Conservation (phyloP, 2,888 invertebrate genomes). For the Chloroclystis v-ata region DNA sequence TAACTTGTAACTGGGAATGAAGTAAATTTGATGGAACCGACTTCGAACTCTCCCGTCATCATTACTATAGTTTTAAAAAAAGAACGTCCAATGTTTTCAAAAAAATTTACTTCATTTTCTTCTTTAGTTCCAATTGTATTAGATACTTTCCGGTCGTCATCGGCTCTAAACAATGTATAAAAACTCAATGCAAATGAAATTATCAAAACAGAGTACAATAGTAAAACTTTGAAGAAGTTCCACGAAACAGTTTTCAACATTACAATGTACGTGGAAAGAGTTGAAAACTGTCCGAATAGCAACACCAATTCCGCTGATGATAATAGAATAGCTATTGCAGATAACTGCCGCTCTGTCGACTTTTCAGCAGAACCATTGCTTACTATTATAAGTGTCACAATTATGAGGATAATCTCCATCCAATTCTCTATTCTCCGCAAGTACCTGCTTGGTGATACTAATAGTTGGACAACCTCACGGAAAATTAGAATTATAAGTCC, state of each 20-base stretch:
- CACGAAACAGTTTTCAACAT: slow-evolving; percentile 89
- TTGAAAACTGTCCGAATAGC: slow-evolving; percentile 87
- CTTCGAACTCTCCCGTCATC: slow-evolving; percentile 92
- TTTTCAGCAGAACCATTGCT: slow-evolving; percentile 70
- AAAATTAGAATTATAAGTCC: slow-evolving; percentile 79
- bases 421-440: slow-evolving; percentile 84
- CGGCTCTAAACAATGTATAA: slow-evolving; percentile 83
- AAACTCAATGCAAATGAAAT: slow-evolving; percentile 90
- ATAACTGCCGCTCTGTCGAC: slow-evolving; percentile 80
- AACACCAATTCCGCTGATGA: slow-evolving; percentile 87
- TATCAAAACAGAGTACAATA: slow-evolving; percentile 88
- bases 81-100: slow-evolving; percentile 83
- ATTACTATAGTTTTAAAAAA: slow-evolving; percentile 91
- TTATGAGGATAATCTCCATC: slow-evolving; percentile 83
- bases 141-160: slow-evolving; percentile 52
- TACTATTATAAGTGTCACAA: slow-evolving; percentile 80
- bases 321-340: slow-evolving; percentile 84
- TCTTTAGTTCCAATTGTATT: slow-evolving; percentile 56
- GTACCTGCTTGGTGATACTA: slow-evolving; percentile 82
- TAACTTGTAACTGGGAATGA: slow-evolving; percentile 84
- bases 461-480: slow-evolving; percentile 84
- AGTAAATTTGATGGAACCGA: slow-evolving; percentile 85
- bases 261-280: slow-evolving; percentile 87
- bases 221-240: slow-evolving; percentile 87
- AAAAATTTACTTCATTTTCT: slow-evolving; percentile 81